Evolutionary conservation across 2,888 invertebrate genomes (phyloP).

Genomic region (Chaitophorus viminalis): DNA sequence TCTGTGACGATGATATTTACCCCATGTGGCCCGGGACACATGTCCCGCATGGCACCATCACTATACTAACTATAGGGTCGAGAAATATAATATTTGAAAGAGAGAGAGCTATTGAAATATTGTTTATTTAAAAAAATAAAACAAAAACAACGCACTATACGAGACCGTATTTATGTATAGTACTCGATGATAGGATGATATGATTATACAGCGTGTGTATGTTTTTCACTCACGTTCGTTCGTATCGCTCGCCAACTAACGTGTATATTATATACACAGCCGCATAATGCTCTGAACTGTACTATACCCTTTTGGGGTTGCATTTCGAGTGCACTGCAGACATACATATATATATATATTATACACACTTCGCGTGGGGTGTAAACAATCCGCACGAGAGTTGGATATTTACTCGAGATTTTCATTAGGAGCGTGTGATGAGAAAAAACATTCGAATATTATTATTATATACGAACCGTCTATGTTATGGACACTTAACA

Average conservation of each 20-base stretch:
- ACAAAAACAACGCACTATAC: slow-evolving; percentile 21
- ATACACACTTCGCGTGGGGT: slow-evolving; percentile 11
- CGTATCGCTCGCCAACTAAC: not conserved
- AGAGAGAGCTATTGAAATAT: slow-evolving; percentile 51
- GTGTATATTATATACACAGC: too few species aligned
- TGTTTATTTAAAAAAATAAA: slow-evolving; percentile 58
- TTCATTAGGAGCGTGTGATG: slow-evolving; percentile 6
- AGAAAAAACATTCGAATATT: slow-evolving; percentile 45
- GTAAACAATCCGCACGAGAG: slow-evolving; percentile 27
- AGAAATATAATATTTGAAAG: slow-evolving; percentile 54
- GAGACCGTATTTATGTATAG: not conserved
- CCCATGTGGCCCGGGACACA: slow-evolving; percentile 60
- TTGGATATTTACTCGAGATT: slow-evolving; percentile 25
- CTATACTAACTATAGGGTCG: slow-evolving; percentile 8
- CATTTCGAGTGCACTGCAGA: slow-evolving; percentile 17
- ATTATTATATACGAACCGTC: slow-evolving; percentile 22
- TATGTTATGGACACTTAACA: slow-evolving; percentile 43
- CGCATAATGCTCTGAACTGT: not conserved
- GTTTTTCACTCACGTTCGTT: slow-evolving; percentile 1
- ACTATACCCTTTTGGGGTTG: slow-evolving; percentile 32
- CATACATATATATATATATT: too few species aligned
- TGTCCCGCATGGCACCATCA: slow-evolving; percentile 57
- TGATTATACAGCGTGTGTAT: slow-evolving; percentile 34
- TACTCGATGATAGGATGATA: slow-evolving; percentile 52
- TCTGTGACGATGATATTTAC: slow-evolving; percentile 51